Evolutionary conservation across 2,888 invertebrate species (phyloP), one percentile per base, ranked within the genome.

Genomic region (Habrosyne pyritoides): DNA sequence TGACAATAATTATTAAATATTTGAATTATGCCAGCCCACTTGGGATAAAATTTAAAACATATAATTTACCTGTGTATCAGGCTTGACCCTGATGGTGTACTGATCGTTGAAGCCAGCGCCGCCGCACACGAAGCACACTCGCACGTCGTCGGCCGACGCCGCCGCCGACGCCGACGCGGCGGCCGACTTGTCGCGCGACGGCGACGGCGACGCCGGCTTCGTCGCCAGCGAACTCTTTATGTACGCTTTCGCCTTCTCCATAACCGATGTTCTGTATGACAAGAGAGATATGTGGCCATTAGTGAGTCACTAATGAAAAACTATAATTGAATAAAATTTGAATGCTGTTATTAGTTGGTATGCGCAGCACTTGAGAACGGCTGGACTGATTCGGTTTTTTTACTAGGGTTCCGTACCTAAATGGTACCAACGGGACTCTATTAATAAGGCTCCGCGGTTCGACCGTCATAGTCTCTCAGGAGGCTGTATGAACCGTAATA

Each of bases 171-270:
- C 67, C 94, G 95, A 64, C 68, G 76, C 68, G 1, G 33, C 64
- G 66, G 64, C 65, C 71, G 60, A 0, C 58, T 69, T 72, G 53
- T 77, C 73, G 93, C 94, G 56, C 95, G 95, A 79, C 62, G 64
- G 67, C 57, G 95, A 77, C 74, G 94, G 75, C 94, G 94, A 75
- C 94, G 84, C 81, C 75, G 87, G 83, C 77, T 83, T 83, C 65
- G 91, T 93, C 72, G 93, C 94, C 79, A 95, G 93, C 89, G 95
- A 95, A 88, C 94, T 95, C 89, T 95, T 95, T 86, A 95, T 95
- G 80, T 95, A 95, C 67, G 95, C 94, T 91, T 95, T 95, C 80
- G 94, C 94, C 84, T 94, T 94, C 93, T 94, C 94, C 94, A 94
- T 94, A 55, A 57, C 53, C 53, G 48, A 51, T 55, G 46, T 57